phyloP scores from a whole-genome alignment of 1,140 invertebrate species.

The Lepidostoma basale region DNA sequence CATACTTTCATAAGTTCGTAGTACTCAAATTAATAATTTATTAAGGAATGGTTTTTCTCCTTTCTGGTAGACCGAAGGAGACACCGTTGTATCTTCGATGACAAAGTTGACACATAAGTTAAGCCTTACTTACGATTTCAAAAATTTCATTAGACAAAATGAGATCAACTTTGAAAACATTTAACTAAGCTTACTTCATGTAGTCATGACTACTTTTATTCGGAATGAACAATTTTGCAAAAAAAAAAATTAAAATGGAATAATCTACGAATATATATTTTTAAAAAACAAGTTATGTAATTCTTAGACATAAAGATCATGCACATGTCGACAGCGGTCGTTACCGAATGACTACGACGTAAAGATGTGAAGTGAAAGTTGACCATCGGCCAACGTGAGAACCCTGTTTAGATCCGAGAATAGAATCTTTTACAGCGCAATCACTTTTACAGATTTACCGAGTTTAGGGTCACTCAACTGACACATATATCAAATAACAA shows the following conservation, averaged over 20 bases:
- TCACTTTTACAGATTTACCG: too few relatives aligned
- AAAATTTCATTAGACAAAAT: neutral
- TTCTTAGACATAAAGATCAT: neutral
- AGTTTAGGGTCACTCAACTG: too few relatives aligned
- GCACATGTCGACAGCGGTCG: neutral
- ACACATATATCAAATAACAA: too few relatives aligned
- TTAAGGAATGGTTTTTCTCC: too few relatives aligned
- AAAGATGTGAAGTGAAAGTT: neutral
- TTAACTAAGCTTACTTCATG: neutral
- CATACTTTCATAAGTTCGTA: neutral
- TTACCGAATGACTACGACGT: neutral
- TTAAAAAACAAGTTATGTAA: slow-evolving; percentile 1
- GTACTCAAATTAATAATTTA: neutral
- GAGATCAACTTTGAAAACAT: slow-evolving; percentile 19
- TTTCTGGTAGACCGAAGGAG: too few relatives aligned
- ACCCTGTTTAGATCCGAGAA: slow-evolving; percentile 18
- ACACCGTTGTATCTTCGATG: too few relatives aligned
- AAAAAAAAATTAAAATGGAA: too few relatives aligned
- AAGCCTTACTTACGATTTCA: too few relatives aligned
- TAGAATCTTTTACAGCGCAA: slow-evolving; percentile 8
- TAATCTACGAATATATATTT: neutral
- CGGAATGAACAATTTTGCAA: neutral
- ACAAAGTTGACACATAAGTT: too few relatives aligned
- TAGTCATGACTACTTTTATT: neutral
- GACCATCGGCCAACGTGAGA: neutral